A percentile compares a stretch with the other conserved stretches of the same genome.
Conservation (phyloP, 2,888 invertebrate species). For the Pegoplata infirma region DNA sequence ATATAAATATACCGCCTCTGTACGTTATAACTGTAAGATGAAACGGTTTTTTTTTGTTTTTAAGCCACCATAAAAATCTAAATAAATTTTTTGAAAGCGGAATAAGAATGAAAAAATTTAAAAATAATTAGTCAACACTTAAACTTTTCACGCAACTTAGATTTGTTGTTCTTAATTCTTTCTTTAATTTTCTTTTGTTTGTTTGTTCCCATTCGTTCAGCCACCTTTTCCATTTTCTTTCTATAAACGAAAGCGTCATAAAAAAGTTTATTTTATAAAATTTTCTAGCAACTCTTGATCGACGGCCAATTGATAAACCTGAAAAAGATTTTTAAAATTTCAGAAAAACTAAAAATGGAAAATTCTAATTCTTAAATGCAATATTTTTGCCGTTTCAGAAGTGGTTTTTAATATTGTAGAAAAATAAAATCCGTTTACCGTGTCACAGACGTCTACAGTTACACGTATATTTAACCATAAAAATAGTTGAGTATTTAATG, state of each 20-base stretch:
- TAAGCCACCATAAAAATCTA: conserved; percentile 20
- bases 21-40: too few species aligned
- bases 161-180: conserved; percentile 43
- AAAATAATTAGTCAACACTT: conserved; percentile 62
- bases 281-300: too few species aligned
- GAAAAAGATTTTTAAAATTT: too few species aligned
- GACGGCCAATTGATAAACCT: too few species aligned
- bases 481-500: conserved; percentile 40
- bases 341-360: too few species aligned
- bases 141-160: conserved; percentile 54
- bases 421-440: too few species aligned
- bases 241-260: not conserved
- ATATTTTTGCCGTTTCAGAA: too few species aligned
- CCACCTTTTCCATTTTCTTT: conserved; percentile 10
- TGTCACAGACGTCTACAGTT: too few species aligned
- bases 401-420: too few species aligned
- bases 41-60: not conserved
- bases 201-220: conserved; percentile 21
- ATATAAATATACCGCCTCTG: too few species aligned
- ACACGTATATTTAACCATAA: conserved; percentile 45
- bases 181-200: conserved; percentile 10
- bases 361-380: too few species aligned
- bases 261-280: too few species aligned
- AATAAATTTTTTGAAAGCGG: conserved; percentile 29
- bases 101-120: conserved; percentile 20